phyloP scores from a whole-genome alignment of 2,113 vertebrate species.

The Gadus macrocephalus region DNA sequence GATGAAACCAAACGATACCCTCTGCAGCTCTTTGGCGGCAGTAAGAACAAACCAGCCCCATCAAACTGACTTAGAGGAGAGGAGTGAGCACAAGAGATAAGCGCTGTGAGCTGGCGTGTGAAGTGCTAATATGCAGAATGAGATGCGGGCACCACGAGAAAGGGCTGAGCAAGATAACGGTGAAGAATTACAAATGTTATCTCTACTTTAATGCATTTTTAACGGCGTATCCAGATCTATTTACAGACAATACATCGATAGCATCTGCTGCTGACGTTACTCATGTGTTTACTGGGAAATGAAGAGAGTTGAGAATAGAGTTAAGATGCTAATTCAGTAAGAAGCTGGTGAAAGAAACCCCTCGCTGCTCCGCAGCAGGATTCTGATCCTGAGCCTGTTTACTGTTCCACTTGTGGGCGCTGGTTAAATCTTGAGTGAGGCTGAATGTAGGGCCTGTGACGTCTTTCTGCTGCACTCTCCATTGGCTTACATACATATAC shows the following conservation, averaged over 20 bases:
- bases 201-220: conserved; percentile 42
- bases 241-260: conserved; percentile 5
- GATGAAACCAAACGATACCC: conserved; percentile 25
- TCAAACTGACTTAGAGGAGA: conserved; percentile 31
- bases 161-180: conserved; percentile 32
- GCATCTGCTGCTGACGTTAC: too few relatives aligned
- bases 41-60: conserved; percentile 21
- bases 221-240: conserved; percentile 33
- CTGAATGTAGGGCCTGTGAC: not conserved
- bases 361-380: too few relatives aligned
- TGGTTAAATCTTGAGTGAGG: too few relatives aligned
- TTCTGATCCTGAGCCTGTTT: too few relatives aligned
- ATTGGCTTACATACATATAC: too few relatives aligned
- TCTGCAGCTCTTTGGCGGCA: not conserved
- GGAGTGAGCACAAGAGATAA: conserved; percentile 40
- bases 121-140: conserved; percentile 50
- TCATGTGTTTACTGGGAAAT: too few relatives aligned
- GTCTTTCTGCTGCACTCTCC: too few relatives aligned
- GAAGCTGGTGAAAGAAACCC: not conserved
- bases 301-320: too few relatives aligned
- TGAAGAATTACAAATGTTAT: conserved; percentile 35
- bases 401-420: too few relatives aligned
- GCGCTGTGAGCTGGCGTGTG: conserved; percentile 26
- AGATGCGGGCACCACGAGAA: conserved; percentile 10
- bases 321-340: not conserved